phyloP scores from a whole-genome alignment of 2,888 invertebrate species.

The Merodon equestris region DNA sequence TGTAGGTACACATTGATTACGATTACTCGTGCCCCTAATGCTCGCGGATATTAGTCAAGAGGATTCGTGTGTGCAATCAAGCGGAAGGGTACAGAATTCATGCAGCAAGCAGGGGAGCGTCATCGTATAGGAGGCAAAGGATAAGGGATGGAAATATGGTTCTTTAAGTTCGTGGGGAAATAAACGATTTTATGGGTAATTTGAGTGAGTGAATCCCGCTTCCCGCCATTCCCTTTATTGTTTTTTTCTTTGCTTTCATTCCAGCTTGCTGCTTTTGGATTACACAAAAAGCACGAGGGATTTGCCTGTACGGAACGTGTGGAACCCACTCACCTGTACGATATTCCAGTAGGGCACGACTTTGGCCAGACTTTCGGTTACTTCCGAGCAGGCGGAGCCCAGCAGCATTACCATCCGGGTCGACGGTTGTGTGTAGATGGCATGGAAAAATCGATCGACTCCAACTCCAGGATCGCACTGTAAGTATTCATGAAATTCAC shows the following conservation, averaged over 20 bases:
- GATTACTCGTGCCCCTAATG: slow-evolving; percentile 9
- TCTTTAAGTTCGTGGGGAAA: background rate
- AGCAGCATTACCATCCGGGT: slow-evolving; percentile 89
- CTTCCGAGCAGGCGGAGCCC: slow-evolving; percentile 94
- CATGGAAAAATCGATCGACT: slow-evolving; percentile 94
- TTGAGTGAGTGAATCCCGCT: slow-evolving; percentile 19
- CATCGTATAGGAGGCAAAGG: background rate
- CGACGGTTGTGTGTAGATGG: slow-evolving; percentile 88
- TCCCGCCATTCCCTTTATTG: background rate
- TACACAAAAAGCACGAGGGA: slow-evolving; percentile 8
- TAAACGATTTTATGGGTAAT: slow-evolving; percentile 50
- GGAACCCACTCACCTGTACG: slow-evolving; percentile 84
- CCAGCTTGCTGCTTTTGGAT: too few species aligned
- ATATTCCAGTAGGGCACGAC: slow-evolving; percentile 96
- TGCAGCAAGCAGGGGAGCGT: slow-evolving; percentile 12
- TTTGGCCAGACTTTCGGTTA: slow-evolving; percentile 93
- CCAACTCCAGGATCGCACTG: slow-evolving; percentile 96
- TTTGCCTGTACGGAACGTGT: slow-evolving; percentile 8
- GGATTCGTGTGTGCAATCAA: slow-evolving; percentile 38
- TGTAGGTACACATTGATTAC: background rate
- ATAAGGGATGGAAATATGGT: too few species aligned
- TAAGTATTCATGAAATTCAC: slow-evolving; percentile 71
- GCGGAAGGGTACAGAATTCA: slow-evolving; percentile 30
- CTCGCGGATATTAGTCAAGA: background rate
- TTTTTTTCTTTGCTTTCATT: too few species aligned